These are phyloP conservation scores for Aphelocoma californica DNA, from an alignment of 2,797 vertebrate genomes.

Conservation along the genomic window DNA sequence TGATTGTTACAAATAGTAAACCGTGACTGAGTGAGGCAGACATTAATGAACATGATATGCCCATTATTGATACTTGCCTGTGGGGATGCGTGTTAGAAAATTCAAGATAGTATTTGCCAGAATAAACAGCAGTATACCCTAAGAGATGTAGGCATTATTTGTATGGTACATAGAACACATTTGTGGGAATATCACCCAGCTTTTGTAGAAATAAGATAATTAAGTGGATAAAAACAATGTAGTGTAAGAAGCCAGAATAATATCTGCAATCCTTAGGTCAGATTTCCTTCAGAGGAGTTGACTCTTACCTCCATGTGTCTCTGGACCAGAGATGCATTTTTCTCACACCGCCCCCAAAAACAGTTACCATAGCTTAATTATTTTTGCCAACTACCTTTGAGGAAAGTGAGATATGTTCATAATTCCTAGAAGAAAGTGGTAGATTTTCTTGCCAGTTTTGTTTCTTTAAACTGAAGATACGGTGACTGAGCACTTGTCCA, in stretches of 20 bases:
- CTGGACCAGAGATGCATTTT: neutral
- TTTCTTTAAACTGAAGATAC: neutral
- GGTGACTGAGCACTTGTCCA: neutral
- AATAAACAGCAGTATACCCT: neutral
- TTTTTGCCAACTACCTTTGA: neutral
- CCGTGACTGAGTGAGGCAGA: neutral
- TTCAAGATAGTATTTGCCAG: neutral
- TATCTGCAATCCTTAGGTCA: neutral
- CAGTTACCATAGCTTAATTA: rapidly evolving
- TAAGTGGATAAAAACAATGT: neutral
- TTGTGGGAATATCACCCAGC: neutral
- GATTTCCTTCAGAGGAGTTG: neutral
- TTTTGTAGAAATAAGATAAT: neutral
- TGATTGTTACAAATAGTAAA: neutral
- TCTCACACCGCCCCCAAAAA: neutral
- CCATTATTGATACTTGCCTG: neutral
- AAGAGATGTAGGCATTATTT: neutral
- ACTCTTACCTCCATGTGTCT: neutral
- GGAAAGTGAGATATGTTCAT: neutral
- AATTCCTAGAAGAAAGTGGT: neutral
- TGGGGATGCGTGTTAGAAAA: neutral
- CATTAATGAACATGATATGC: neutral
- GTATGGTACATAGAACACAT: neutral
- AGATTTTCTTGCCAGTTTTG: neutral
- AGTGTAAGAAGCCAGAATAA: neutral